Evolutionary conservation across 2,888 invertebrate species (phyloP), one percentile per base, ranked within the genome.

Genomic region (Diaphora mendica): DNA sequence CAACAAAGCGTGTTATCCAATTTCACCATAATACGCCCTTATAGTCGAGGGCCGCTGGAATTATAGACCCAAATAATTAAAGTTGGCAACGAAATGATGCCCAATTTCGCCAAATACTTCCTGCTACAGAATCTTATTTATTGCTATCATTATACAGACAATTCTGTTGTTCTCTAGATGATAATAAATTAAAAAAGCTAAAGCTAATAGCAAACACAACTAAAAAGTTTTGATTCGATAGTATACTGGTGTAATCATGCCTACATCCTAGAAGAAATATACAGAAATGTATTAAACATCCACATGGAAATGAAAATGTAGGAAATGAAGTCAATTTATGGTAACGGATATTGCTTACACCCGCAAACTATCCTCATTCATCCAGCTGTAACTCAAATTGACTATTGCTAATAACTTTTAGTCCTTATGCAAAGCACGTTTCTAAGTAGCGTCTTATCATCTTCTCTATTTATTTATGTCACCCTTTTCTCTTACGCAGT

Each of bases 1-100:
- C 89, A 90, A 89, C 89, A 91, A 89, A 90, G 86, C 88, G 82
- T 85, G 84, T 90, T 90, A 90, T 90, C 87, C 87, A 89, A 91
- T 91, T 91, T 87, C 86, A 87, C 84, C 85, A 88, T 30, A 91
- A 89, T 89, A 90, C 88, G 83, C 82, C 84, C 79, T 75, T 79
- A 81, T 83, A 82, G 84, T 79, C 66, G 80, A 84, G 84, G 81
- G 76, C 77, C 79, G 77, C 70, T 74, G 72, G 74, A 77, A 75
- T 81, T 82, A 75, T 76, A 82, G 82, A 83, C 78, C 84, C 80
- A 70, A 62, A 17, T 30, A 62, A 62, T 62, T 62, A 30, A 17
- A 30, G 62, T 17, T 62, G 8, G 17, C 17, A 62, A 44, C n/a
- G 17, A 15, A 55, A 55, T 39, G 3, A 55, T 35, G 17, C 35